Evolutionary conservation across 2,797 vertebrate genomes (phyloP).

Genomic region (Manis pentadactyla): DNA sequence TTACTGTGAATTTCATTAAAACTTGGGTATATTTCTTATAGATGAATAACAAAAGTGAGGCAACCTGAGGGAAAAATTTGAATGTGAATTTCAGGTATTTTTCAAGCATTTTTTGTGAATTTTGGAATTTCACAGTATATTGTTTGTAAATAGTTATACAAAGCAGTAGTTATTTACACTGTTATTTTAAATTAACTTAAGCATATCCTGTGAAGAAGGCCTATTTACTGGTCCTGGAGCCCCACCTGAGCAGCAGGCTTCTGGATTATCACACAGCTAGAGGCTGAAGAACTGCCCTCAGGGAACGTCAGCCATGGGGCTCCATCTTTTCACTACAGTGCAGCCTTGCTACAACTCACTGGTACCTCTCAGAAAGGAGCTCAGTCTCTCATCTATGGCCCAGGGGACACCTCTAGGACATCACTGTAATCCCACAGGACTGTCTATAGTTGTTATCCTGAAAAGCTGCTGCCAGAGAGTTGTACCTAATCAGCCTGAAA

Average conservation of each 20-base stretch:
- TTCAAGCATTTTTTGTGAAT: neutral
- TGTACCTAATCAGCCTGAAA: neutral
- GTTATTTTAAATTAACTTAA: neutral
- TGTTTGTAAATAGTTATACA: neutral
- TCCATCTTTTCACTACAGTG: neutral
- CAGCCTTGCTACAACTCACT: neutral
- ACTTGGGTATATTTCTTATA: neutral
- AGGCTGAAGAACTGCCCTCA: neutral
- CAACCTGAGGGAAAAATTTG: neutral
- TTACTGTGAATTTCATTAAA: neutral
- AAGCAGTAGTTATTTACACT: neutral
- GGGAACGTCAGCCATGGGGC: neutral
- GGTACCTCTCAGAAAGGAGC: neutral
- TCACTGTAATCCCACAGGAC: neutral
- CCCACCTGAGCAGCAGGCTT: neutral
- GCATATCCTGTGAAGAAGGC: neutral
- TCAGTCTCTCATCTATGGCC: neutral
- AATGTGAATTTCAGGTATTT: slow-evolving; percentile 20
- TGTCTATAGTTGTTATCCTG: neutral
- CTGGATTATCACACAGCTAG: neutral
- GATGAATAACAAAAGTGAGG: neutral
- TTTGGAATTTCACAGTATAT: neutral
- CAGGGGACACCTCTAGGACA: neutral
- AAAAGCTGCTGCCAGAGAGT: neutral
- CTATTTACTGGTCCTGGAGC: neutral